Percentiles rank a stretch among this genome's conserved stretches.
phyloP scores from a whole-genome alignment of 2,113 vertebrate species.

The Clarias gariepinus region DNA sequence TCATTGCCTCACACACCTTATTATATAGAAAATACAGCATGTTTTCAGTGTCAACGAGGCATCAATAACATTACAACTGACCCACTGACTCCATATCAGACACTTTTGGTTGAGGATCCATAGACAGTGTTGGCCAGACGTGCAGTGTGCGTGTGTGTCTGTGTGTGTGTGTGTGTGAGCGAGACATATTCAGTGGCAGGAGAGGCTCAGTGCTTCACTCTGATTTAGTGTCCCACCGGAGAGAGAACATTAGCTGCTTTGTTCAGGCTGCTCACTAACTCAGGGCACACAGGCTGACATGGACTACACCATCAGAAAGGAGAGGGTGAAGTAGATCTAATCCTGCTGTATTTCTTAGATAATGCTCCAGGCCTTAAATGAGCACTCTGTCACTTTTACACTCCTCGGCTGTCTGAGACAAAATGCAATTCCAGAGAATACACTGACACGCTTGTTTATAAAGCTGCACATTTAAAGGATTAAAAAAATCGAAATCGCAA shows the following conservation, averaged over 20 bases:
- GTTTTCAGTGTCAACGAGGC: conserved; percentile 3
- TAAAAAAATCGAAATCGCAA: too few species aligned
- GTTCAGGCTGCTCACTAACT: conserved; percentile 28
- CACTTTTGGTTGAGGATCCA: not conserved
- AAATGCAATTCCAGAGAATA: not conserved
- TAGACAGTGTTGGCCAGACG: not conserved
- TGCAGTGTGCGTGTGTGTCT: not conserved
- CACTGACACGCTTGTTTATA: not conserved
- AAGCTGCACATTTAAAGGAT: too few species aligned
- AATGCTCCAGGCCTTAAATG: conserved; percentile 3
- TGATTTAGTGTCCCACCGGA: conserved; percentile 37
- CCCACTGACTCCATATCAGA: not conserved
- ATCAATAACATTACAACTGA: not conserved
- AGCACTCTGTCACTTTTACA: conserved; percentile 6
- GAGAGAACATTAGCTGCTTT: conserved; percentile 41
- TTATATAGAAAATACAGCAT: conserved; percentile 1
- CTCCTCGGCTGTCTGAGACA: not conserved
- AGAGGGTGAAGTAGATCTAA: not conserved
- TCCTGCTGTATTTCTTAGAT: not conserved
- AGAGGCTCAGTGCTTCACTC: conserved; percentile 20
- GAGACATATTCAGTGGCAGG: not conserved
- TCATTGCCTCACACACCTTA: not conserved
- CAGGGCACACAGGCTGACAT: conserved; percentile 8
- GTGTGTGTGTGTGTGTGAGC: conserved; percentile 18
- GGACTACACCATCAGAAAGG: conserved; percentile 9